A percentile compares a stretch with the other conserved stretches of the same genome.
These are phyloP conservation scores for Phorcus lineatus DNA, from an alignment of 2,888 invertebrate genomes.

Conservation along the genomic window DNA sequence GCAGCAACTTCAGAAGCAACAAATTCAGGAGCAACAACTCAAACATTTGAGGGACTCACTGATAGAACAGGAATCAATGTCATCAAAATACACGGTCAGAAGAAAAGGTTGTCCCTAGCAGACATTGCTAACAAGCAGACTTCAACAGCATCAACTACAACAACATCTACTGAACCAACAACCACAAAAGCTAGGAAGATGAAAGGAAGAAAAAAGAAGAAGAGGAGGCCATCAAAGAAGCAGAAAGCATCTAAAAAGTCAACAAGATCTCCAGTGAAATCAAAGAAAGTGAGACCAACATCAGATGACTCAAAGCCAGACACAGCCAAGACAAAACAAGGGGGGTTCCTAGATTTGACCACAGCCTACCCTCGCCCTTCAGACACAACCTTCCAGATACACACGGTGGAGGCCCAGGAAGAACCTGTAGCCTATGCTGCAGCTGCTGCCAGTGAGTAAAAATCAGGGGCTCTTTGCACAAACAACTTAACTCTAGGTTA, in stretches of 20 bases:
- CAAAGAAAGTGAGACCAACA: not conserved
- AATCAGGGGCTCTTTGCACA: not conserved
- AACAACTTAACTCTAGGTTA: too few species aligned
- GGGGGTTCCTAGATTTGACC: not conserved
- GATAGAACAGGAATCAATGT: not conserved
- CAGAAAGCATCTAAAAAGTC: not conserved
- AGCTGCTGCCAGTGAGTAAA: not conserved
- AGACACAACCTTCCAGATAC: not conserved
- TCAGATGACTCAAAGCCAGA: not conserved
- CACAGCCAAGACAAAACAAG: not conserved
- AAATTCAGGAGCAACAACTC: slow-evolving; percentile 16
- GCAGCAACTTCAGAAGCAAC: slow-evolving; percentile 27
- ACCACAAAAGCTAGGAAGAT: not conserved
- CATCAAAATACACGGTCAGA: not conserved
- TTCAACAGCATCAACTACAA: not conserved
- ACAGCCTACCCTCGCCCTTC: not conserved
- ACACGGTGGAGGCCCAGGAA: not conserved
- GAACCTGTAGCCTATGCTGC: not conserved
- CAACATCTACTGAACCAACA: not conserved
- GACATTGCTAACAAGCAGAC: not conserved
- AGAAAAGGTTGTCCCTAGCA: not conserved
- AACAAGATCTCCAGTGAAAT: not conserved
- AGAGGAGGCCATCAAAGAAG: not conserved
- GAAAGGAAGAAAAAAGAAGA: not conserved
- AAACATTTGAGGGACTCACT: not conserved